Base-by-base conservation (phyloP, 2,113 vertebrate genomes). In the Aegithalos caudatus region DNA sequence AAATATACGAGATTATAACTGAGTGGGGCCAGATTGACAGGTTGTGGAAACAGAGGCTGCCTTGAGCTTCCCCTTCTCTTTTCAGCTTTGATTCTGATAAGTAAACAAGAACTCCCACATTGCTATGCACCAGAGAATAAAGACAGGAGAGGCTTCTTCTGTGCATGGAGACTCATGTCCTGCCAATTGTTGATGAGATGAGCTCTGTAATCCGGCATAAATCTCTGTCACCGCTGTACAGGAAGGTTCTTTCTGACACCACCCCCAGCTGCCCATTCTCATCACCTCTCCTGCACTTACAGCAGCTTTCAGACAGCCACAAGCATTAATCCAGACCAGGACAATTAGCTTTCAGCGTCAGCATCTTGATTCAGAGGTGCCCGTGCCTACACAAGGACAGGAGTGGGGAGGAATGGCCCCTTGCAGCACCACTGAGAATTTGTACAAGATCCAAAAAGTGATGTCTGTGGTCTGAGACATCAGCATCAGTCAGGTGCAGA, bases 11-110 rank as follows among this genome's bases (percentile, higher is more conserved):
- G 54, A 54, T 51, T 28, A 14, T 42, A 86, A 42, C 22, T n/a
- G 2, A 64, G 60, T 40, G 65, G 79, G 33, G 27, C 44, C 13
- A 38, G 79, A 81, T 3, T 87, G 91, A 74, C 61, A 64, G 44
- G 27, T 35, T 79, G 51, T 61, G 85, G 85, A 81, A 81, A 81
- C 3, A 9, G 23, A 35, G 56, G 9, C 35, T 90, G 51, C 31
- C 60, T 91, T 50, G 45, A 54, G 62, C 35, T 95, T 74, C 65
- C 73, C 31, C 28, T 82, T 88, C 56, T 72, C 62, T 91, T 90
- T 50, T 84, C 47, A 94, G 35, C 29, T 90, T 92, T 47, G 29
- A 81, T 94, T 88, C 61, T 81, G 12, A 18, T 62, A 29, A 57
- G 31, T 69, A 84, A 91, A 74, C 38, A 92, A 85, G 44, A 93